Conservation (phyloP, 2,888 invertebrate genomes). For the Hypomecis punctinalis region DNA sequence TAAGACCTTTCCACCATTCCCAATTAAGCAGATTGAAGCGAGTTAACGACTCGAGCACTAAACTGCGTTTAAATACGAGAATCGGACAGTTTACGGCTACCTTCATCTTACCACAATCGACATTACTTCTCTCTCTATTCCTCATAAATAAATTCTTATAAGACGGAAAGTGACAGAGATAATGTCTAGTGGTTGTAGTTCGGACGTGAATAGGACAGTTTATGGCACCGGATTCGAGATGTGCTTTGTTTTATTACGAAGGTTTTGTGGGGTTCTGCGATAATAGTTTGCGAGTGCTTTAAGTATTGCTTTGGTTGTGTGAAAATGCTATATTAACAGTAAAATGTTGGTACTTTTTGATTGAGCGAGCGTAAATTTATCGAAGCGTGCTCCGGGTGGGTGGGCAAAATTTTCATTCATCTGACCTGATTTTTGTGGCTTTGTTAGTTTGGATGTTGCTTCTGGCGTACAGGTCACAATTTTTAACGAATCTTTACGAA, state of each 20-base stretch:
- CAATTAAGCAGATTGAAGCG: slow-evolving; percentile 81
- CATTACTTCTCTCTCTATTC: not conserved
- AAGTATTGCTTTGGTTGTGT: slow-evolving; percentile 1
- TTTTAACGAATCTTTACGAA: no score
- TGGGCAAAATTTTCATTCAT: no score
- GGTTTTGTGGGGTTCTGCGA: slow-evolving; percentile 39
- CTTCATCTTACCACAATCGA: not conserved
- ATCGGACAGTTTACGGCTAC: slow-evolving; percentile 60
- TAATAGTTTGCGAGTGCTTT: slow-evolving; percentile 32
- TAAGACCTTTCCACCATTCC: slow-evolving; percentile 73
- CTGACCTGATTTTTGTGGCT: no score
- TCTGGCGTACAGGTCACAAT: no score
- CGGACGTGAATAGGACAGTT: slow-evolving; percentile 69
- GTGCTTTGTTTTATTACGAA: slow-evolving; percentile 55
- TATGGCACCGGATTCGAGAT: slow-evolving; percentile 67
- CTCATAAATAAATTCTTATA: no score
- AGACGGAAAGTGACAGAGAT: not conserved
- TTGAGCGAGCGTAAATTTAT: no score
- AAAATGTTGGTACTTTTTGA: no score
- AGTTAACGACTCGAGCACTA: slow-evolving; percentile 73
- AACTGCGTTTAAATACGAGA: slow-evolving; percentile 75
- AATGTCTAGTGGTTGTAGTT: not conserved
- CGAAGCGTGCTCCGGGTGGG: no score
- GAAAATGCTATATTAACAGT: not conserved
- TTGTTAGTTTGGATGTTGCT: no score